phyloP scores from a whole-genome alignment of 2,888 invertebrate genomes.

The Calameuta idolon region DNA sequence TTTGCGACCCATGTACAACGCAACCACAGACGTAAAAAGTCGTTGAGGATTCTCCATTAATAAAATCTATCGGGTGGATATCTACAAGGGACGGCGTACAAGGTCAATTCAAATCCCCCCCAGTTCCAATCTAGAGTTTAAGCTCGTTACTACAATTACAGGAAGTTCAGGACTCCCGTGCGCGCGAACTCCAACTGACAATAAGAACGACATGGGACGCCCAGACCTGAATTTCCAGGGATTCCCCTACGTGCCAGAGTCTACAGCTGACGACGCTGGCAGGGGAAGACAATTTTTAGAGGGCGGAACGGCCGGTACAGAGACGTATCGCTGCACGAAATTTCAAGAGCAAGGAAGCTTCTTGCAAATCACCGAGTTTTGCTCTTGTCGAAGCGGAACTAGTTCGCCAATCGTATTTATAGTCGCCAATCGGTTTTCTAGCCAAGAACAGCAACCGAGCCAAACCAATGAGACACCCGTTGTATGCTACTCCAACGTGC shows the following conservation, averaged over 20 bases:
- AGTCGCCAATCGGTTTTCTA: neutral
- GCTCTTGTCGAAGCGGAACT: neutral
- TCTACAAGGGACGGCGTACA: neutral
- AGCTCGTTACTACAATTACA: neutral
- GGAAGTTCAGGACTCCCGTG: neutral
- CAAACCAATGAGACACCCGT: neutral
- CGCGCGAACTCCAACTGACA: neutral
- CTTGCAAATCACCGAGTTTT: neutral
- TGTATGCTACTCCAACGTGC: neutral
- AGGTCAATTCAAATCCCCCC: neutral
- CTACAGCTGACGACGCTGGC: neutral
- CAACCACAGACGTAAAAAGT: neutral
- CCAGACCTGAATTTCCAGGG: neutral
- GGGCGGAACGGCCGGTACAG: neutral
- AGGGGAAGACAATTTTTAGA: neutral
- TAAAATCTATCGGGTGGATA: neutral
- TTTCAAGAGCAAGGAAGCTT: neutral
- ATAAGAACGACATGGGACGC: neutral
- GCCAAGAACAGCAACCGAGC: neutral
- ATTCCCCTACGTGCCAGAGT: neutral
- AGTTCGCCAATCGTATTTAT: neutral
- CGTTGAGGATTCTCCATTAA: neutral
- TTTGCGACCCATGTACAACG: neutral
- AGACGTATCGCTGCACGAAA: neutral
- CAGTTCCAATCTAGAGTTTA: neutral